Conservation (phyloP, 2,888 invertebrate genomes). For the Hanleya hanleyi region DNA sequence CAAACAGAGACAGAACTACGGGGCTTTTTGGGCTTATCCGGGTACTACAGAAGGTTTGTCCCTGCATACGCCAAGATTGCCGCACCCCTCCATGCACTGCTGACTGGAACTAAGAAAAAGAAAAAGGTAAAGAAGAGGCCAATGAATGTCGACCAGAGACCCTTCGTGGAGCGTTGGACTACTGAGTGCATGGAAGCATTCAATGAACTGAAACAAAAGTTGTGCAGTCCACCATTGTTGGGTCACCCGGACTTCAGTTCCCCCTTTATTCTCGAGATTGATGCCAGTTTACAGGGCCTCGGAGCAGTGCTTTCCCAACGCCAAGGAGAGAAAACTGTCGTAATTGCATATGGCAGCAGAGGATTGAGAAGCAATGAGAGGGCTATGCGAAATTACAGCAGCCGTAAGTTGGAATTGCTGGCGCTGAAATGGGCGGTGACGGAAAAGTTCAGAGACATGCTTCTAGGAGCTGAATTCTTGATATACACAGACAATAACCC, state of each 20-base stretch:
- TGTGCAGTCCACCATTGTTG: background rate
- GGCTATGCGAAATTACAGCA: slow-evolving; percentile 16
- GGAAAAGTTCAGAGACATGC: background rate
- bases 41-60: slow-evolving; percentile 1
- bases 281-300: background rate
- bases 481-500: background rate
- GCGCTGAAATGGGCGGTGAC: slow-evolving; percentile 22
- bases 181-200: no score
- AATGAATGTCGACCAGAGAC: no score
- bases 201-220: background rate
- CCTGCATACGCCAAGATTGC: background rate
- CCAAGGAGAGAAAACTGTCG: slow-evolving; percentile 10
- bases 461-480: background rate
- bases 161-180: no score
- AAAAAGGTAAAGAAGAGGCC: no score
- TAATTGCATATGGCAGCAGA: slow-evolving; percentile 26
- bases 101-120: background rate
- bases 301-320: slow-evolving; percentile 16
- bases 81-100: background rate
- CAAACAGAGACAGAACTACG: slow-evolving; percentile 6
- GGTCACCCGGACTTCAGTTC: background rate
- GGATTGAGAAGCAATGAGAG: slow-evolving; percentile 1
- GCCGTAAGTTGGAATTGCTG: slow-evolving; percentile 23
- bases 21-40: background rate
- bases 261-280: background rate